A percentile compares a stretch with the other conserved stretches of the same genome.
phyloP scores from a whole-genome alignment of 2,888 invertebrate genomes.

The Trissoscelio sp. region DNA sequence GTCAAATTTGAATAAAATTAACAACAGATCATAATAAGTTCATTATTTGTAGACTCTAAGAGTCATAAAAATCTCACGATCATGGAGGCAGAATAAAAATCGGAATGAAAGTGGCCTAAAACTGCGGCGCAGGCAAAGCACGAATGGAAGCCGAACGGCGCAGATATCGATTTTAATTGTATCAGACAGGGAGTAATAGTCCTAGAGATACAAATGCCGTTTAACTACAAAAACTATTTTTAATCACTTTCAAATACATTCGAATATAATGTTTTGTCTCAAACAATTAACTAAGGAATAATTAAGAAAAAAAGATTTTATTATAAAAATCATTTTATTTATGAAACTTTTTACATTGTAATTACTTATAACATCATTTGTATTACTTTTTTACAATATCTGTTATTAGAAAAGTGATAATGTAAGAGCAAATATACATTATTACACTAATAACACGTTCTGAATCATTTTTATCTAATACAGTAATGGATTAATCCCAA shows the following conservation, averaged over 20 bases:
- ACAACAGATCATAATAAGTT: background rate
- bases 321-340: background rate
- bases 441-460: too few relatives aligned
- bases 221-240: too few relatives aligned
- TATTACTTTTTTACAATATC: too few relatives aligned
- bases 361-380: too few relatives aligned
- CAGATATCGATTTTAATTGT: conserved; percentile 56
- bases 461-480: too few relatives aligned
- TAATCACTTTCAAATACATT: too few relatives aligned
- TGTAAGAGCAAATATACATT: too few relatives aligned
- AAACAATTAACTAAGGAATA: background rate
- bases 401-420: too few relatives aligned
- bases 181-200: background rate
- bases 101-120: conserved; percentile 31
- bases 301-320: background rate
- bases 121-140: conserved; percentile 11
- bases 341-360: too few relatives aligned
- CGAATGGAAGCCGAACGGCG: conserved; percentile 10
- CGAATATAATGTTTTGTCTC: too few relatives aligned
- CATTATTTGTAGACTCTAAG: conserved; percentile 12
- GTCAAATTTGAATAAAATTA: background rate
- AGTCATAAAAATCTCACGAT: conserved; percentile 27
- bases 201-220: background rate
- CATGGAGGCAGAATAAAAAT: conserved; percentile 39
- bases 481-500: conserved; percentile 91